Conservation (phyloP, 2,113 vertebrate species). For the Trichechus manatus region DNA sequence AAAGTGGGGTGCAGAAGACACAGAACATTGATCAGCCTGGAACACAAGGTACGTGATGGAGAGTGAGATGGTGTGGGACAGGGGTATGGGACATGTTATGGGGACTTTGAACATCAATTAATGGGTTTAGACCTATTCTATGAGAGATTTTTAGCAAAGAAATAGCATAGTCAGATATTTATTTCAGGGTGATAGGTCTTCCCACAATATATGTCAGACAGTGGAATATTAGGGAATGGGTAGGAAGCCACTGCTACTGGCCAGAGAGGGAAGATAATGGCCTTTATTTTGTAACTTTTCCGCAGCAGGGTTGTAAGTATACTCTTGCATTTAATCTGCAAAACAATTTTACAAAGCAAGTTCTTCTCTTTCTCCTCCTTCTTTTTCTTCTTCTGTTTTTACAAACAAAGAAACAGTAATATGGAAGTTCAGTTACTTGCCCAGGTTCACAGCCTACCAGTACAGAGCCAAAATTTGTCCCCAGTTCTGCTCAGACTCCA, state of each 20-base stretch:
- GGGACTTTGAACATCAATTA: neutral
- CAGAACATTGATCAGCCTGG: too few species aligned
- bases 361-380: neutral
- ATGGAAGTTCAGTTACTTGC: neutral
- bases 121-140: neutral
- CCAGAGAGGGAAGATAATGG: neutral
- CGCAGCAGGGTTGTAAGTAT: neutral
- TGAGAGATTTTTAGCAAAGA: neutral
- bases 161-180: neutral
- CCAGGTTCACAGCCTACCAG: neutral
- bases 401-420: neutral
- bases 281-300: neutral
- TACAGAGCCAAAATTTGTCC: neutral
- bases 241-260: neutral
- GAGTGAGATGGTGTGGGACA: neutral
- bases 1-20: neutral
- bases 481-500: neutral
- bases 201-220: too few species aligned
- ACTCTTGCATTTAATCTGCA: neutral
- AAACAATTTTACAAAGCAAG: neutral
- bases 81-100: neutral
- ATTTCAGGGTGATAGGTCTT: neutral
- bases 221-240: neutral
- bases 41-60: accelerated
- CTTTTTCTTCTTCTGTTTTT: neutral